Conservation (phyloP, 1,140 invertebrate genomes). For the Cataglyphis hispanica region DNA sequence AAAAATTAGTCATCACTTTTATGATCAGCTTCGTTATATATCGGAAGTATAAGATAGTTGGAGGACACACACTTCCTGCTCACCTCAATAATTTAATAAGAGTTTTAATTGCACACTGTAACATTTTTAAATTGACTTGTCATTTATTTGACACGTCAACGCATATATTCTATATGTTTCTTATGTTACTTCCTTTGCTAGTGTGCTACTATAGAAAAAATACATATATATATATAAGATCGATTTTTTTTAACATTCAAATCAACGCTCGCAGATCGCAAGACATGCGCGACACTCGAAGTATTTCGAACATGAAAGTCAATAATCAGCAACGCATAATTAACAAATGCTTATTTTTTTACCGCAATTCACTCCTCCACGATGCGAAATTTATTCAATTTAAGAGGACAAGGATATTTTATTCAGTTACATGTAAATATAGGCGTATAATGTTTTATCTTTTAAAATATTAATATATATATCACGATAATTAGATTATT, state of each 20-base stretch:
- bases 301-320: constrained; percentile 50
- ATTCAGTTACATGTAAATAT: constrained; percentile 18
- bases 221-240: not conserved
- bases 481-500: constrained; percentile 11
- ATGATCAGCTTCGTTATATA: not conserved
- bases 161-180: not conserved
- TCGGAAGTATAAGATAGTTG: constrained; percentile 6
- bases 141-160: not conserved
- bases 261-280: constrained; percentile 20
- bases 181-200: not conserved
- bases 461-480: constrained; percentile 35
- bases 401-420: not conserved
- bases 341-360: constrained; percentile 62
- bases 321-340: constrained; percentile 45
- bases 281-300: constrained; percentile 20
- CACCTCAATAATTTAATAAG: not conserved
- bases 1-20: constrained; percentile 17
- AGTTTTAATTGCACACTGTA: constrained; percentile 8
- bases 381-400: constrained; percentile 9
- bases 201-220: not conserved
- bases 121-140: constrained; percentile 19
- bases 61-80: constrained; percentile 7
- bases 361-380: constrained; percentile 15
- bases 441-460: not conserved
- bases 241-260: constrained; percentile 27